These are phyloP conservation scores for Lacanobia oleracea DNA, from an alignment of 2,888 invertebrate genomes.

Conservation along the genomic window DNA sequence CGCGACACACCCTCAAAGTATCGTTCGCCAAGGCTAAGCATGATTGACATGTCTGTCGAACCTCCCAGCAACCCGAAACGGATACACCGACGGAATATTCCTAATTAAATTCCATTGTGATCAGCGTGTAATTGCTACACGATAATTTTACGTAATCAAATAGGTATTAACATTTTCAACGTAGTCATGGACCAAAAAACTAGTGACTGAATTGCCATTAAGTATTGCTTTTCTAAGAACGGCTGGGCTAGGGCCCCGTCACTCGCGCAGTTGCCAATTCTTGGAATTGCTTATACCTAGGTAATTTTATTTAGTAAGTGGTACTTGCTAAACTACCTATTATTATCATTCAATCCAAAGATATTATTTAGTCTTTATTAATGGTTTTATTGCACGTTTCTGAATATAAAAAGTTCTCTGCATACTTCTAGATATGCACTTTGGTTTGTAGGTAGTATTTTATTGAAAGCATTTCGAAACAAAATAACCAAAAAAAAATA, in stretches of 20 bases:
- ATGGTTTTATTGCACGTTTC: constrained; percentile 5
- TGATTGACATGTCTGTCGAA: constrained; percentile 34
- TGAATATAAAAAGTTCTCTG: constrained; percentile 6
- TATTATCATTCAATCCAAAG: constrained; percentile 35
- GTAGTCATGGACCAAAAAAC: constrained; percentile 65
- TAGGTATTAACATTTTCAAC: constrained; percentile 42
- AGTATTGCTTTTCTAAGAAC: constrained; percentile 75
- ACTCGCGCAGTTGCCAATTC: constrained; percentile 71
- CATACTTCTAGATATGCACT: constrained; percentile 3
- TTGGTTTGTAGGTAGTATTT: not conserved
- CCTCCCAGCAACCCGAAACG: constrained; percentile 21
- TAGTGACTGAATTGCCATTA: constrained; percentile 69
- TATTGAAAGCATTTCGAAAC: not conserved
- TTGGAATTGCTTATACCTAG: constrained; percentile 70
- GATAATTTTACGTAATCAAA: constrained; percentile 51
- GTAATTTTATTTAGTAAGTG: constrained; percentile 62
- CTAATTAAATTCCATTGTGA: constrained; percentile 41
- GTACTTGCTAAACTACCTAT: too few relatives aligned
- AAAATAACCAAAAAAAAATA: not conserved
- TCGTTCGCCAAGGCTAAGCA: constrained; percentile 12
- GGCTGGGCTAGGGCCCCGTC: constrained; percentile 69
- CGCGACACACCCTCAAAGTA: constrained; percentile 39
- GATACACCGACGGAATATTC: constrained; percentile 40
- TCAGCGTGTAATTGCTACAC: constrained; percentile 45
- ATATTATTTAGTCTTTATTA: constrained; percentile 30